Percentiles rank a stretch among this genome's conserved stretches.
phyloP scores from a whole-genome alignment of 2,113 vertebrate species.

The Eulacestoma nigropectus region DNA sequence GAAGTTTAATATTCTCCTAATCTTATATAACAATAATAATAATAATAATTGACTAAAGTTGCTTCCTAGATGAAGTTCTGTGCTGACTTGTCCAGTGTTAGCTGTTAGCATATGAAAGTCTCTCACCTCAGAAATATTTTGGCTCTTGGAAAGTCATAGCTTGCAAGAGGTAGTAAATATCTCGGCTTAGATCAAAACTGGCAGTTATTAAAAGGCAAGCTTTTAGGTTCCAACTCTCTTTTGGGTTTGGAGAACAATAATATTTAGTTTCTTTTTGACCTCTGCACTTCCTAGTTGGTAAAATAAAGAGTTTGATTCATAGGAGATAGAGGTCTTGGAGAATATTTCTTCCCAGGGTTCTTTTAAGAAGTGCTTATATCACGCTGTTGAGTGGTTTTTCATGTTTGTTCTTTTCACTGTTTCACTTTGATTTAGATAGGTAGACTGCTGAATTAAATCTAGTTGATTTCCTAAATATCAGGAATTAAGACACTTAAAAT shows the following conservation, averaged over 20 bases:
- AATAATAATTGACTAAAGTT: background rate
- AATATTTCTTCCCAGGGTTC: background rate
- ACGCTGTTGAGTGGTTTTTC: background rate
- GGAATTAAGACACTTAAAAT: background rate
- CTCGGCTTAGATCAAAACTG: background rate
- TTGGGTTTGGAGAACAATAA: background rate
- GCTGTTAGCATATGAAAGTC: background rate
- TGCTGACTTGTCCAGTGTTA: background rate
- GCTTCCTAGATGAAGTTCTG: background rate
- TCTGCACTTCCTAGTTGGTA: background rate
- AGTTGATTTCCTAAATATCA: background rate
- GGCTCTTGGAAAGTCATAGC: background rate
- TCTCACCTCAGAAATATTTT: background rate
- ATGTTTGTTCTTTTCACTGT: background rate
- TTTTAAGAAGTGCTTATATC: background rate
- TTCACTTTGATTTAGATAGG: background rate
- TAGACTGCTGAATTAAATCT: background rate
- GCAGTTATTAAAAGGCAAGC: accelerated
- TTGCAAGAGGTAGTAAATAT: background rate
- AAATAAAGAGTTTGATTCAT: background rate
- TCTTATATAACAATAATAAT: too few relatives aligned
- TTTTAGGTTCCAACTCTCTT: background rate
- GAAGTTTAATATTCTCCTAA: background rate
- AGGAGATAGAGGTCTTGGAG: background rate
- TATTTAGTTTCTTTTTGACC: background rate